phyloP scores from a whole-genome alignment of 2,888 invertebrate genomes.

The Ormyrus labotus region DNA sequence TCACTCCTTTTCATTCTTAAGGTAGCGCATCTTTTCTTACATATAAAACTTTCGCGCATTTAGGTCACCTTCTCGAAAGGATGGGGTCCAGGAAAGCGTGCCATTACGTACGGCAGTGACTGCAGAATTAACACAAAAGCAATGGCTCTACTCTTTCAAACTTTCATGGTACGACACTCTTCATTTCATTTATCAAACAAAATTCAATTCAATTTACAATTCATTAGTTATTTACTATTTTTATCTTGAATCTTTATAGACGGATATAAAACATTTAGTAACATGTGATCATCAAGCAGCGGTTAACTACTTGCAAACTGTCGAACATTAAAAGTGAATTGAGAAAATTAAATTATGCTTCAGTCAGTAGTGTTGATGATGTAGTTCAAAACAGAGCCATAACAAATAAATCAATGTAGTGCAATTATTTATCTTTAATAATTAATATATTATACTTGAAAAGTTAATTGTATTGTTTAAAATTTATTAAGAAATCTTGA shows the following conservation, averaged over 20 bases:
- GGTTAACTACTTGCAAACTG: conserved; percentile 45
- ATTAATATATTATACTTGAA: not conserved
- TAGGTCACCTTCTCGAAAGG: conserved; percentile 59
- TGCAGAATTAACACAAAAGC: conserved; percentile 54
- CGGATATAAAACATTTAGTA: conserved; percentile 52
- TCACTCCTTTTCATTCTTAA: too few relatives aligned
- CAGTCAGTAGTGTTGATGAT: conserved; percentile 23
- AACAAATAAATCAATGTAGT: conserved; percentile 36
- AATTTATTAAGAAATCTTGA: not conserved
- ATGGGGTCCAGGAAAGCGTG: conserved; percentile 61
- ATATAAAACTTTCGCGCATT: not conserved
- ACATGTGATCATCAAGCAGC: conserved; percentile 51
- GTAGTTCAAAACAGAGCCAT: conserved; percentile 13
- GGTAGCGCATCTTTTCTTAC: not conserved
- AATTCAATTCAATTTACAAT: not conserved
- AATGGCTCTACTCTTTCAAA: conserved; percentile 45
- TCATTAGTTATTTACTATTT: not conserved
- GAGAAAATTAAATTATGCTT: conserved; percentile 5
- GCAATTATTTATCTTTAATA: not conserved
- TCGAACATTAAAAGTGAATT: conserved; percentile 17
- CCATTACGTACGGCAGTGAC: conserved; percentile 43
- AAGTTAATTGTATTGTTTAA: too few relatives aligned
- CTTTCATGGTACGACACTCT: conserved; percentile 50
- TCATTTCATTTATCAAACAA: too few relatives aligned
- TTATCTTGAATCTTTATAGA: conserved; percentile 47